Base-by-base conservation (phyloP, 2,113 vertebrate species). In the Corydoras sp. region DNA sequence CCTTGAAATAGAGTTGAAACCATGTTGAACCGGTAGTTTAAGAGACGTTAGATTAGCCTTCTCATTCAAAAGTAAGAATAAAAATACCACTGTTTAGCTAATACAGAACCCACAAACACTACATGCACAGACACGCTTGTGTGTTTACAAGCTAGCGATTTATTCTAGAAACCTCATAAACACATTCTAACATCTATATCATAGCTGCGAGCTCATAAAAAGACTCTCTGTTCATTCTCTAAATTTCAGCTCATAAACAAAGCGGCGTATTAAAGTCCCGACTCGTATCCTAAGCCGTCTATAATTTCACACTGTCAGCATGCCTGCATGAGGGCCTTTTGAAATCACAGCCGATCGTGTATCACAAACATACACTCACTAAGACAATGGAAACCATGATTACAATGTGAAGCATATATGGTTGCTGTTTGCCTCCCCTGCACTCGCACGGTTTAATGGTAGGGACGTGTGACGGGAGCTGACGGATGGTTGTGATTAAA, bases 251-350 rank as follows among this genome's bases (percentile, higher is more conserved):
- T 62, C 65, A 49, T 74, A 74, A 68, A 74, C 72, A 74, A 68
- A 68, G 50, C 31, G 4, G 50, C 43, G 58, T 59, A 74, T 71
- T 68, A 68, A 68, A 72, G 55, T 53, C 60, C 48, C 30, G 10
- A 71, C 55, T 64, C 62, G 48, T 14, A 73, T 65, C 50, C 13
- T 31, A 49, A 18, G 63, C 75, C 78, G 68, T 84, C 83, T 89
- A 86, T 84, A 78, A 85, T 88, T 89, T 87, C 83, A 85, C 49
- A 62, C 83, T 82, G 84, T 81, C 81, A 85, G 85, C 82, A 82
- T 75, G 74, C 70, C 50, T 71, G 75, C 78, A 14, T 62, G 30
- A 65, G 79, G 79, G 80, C 79, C 82, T 76, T 85, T 83, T 85
- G 85, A 88, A 88, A 86, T 88, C 84, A 86, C 83, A 77, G 79